Evolutionary conservation across 2,113 vertebrate genomes (phyloP).

Genomic region (Coptodon rendalli): DNA sequence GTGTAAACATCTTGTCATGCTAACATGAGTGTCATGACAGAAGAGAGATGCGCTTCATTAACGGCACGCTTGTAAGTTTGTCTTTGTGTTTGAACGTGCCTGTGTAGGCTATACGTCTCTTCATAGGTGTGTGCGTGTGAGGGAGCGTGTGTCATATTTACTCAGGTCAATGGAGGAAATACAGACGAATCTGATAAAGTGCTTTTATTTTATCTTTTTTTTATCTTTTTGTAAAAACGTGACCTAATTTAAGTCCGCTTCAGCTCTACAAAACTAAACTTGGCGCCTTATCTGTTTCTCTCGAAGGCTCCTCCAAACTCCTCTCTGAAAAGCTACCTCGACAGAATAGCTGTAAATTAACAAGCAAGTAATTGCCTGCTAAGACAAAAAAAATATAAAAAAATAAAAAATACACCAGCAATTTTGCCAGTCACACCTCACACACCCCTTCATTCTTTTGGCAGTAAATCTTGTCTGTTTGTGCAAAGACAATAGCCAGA

Average conservation of each 20-base stretch:
- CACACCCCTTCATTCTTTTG: conserved; percentile 30
- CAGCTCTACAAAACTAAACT: not conserved
- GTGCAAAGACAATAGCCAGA: conserved; percentile 65
- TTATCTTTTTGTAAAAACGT: not conserved
- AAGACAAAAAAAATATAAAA: not conserved
- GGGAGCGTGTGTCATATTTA: not conserved
- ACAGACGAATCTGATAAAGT: not conserved
- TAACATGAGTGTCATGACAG: conserved; percentile 62
- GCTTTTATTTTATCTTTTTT: not conserved
- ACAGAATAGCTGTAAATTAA: conserved; percentile 24
- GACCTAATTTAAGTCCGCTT: not conserved
- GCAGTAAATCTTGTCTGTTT: conserved; percentile 46
- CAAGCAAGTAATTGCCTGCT: conserved; percentile 19
- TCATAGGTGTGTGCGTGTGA: not conserved
- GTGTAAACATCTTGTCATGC: conserved; percentile 71
- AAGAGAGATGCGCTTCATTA: conserved; percentile 61
- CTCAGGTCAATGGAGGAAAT: conserved; percentile 22
- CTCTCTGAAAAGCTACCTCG: not conserved
- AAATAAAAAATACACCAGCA: conserved; percentile 2
- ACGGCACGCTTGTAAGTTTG: conserved; percentile 43
- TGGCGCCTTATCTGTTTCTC: not conserved
- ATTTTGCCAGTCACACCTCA: conserved; percentile 3
- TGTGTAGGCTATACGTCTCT: conserved; percentile 3
- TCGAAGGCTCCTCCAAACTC: not conserved
- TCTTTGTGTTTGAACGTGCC: conserved; percentile 42